Evolutionary conservation across 2,113 vertebrate genomes (phyloP).

Genomic region (Tragelaphus scriptus): DNA sequence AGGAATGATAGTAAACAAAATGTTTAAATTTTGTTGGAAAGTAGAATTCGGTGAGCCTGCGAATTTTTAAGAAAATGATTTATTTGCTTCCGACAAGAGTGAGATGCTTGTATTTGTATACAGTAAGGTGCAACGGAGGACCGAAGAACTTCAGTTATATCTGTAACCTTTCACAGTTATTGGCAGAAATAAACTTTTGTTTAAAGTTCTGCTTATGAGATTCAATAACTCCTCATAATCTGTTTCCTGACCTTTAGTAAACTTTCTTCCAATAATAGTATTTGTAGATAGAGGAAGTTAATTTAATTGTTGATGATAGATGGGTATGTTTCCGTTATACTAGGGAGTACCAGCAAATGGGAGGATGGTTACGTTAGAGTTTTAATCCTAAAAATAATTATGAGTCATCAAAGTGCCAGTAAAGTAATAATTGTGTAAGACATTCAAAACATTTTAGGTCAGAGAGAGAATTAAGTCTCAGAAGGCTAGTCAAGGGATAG

Average conservation of each 20-base stretch:
- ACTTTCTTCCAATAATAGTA: slow-evolving; percentile 13
- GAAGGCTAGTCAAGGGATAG: neutral
- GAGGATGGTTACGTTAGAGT: neutral
- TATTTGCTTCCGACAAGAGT: neutral
- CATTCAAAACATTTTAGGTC: slow-evolving; percentile 54
- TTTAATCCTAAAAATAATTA: slow-evolving; percentile 66
- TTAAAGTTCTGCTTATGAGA: slow-evolving; percentile 7
- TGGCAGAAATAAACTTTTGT: neutral
- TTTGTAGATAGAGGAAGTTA: slow-evolving; percentile 7
- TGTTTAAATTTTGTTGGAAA: neutral
- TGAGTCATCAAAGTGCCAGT: slow-evolving; percentile 53
- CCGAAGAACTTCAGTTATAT: neutral
- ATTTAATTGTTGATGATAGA: neutral
- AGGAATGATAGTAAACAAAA: neutral
- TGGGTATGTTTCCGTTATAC: neutral
- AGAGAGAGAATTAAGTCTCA: slow-evolving; percentile 21
- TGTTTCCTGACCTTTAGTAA: slow-evolving; percentile 20
- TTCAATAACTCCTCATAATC: neutral
- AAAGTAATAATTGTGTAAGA: slow-evolving; percentile 51
- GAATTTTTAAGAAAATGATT: neutral
- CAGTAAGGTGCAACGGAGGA: neutral
- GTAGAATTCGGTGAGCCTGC: neutral
- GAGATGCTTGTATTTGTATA: neutral
- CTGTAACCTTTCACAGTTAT: neutral
- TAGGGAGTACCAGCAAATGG: neutral